phyloP scores from a whole-genome alignment of 1,140 invertebrate species.

The Aphidius gifuensis region DNA sequence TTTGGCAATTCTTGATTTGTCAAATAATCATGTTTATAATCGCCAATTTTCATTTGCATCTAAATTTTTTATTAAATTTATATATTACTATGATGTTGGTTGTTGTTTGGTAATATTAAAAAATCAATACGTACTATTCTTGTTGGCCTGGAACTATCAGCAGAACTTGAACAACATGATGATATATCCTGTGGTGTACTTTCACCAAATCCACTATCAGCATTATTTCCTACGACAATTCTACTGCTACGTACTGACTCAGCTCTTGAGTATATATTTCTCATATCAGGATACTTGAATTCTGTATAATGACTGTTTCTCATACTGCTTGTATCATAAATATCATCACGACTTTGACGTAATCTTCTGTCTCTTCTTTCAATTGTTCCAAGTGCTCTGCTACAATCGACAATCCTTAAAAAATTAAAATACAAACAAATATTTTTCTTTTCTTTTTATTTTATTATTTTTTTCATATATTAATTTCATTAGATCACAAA shows the following conservation, averaged over 20 bases:
- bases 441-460: slow-evolving; percentile 36
- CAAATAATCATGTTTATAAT: slow-evolving; percentile 51
- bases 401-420: slow-evolving; percentile 30
- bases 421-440: slow-evolving; percentile 25
- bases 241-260: slow-evolving; percentile 46
- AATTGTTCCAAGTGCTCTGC: slow-evolving; percentile 50
- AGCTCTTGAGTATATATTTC: slow-evolving; percentile 45
- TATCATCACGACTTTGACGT: slow-evolving; percentile 49
- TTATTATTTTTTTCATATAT: slow-evolving; percentile 13
- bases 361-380: slow-evolving; percentile 51
- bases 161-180: slow-evolving; percentile 54
- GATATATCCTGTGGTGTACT: slow-evolving; percentile 55
- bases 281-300: slow-evolving; percentile 39
- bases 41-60: slow-evolving; percentile 52
- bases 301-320: slow-evolving; percentile 40
- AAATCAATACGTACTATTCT: slow-evolving; percentile 39
- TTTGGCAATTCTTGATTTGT: slow-evolving; percentile 50
- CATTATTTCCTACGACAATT: slow-evolving; percentile 49
- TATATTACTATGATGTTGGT: slow-evolving; percentile 6
- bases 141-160: slow-evolving; percentile 49
- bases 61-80: slow-evolving; percentile 42
- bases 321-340: slow-evolving; percentile 44
- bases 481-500: slow-evolving; percentile 15
- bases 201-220: slow-evolving; percentile 53
- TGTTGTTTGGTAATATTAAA: not conserved